phyloP scores from a whole-genome alignment of 2,797 vertebrate genomes.

The Enteromius treurensis region DNA sequence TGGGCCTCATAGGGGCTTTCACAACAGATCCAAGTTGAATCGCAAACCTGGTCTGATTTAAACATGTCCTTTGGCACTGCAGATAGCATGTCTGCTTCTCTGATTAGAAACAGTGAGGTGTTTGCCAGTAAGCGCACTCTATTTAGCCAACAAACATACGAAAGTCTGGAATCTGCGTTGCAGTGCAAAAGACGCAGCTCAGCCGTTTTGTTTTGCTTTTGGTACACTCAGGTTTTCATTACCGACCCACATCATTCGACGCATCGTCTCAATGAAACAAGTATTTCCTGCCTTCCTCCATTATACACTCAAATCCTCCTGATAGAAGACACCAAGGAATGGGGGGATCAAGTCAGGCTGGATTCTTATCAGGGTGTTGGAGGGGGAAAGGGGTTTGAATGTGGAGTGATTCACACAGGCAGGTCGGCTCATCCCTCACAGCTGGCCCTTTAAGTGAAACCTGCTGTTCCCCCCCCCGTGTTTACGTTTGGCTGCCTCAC shows the following conservation, averaged over 20 bases:
- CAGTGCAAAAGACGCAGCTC: not conserved
- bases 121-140: not conserved
- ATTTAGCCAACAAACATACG: conserved; percentile 29
- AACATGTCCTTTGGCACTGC: conserved; percentile 40
- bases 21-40: conserved; percentile 43
- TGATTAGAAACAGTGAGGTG: conserved; percentile 34
- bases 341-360: conserved; percentile 8
- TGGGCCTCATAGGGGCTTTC: conserved; percentile 44
- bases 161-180: conserved; percentile 18
- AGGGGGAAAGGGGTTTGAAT: conserved; percentile 37
- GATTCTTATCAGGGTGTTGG: conserved; percentile 36
- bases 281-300: conserved; percentile 69
- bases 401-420: conserved; percentile 56
- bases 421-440: conserved; percentile 61
- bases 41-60: conserved; percentile 39
- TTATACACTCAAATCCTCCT: conserved; percentile 66
- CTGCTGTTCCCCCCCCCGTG: conserved; percentile 67
- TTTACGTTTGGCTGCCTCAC: conserved; percentile 69
- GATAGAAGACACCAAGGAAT: conserved; percentile 58
- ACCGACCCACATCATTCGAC: conserved; percentile 16
- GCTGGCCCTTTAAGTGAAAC: conserved; percentile 72
- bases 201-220: conserved; percentile 28
- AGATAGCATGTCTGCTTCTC: conserved; percentile 24
- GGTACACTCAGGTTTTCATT: conserved; percentile 26
- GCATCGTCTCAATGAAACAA: conserved; percentile 61